phyloP scores from a whole-genome alignment of 2,888 invertebrate genomes.

The Pegoplata infirma region DNA sequence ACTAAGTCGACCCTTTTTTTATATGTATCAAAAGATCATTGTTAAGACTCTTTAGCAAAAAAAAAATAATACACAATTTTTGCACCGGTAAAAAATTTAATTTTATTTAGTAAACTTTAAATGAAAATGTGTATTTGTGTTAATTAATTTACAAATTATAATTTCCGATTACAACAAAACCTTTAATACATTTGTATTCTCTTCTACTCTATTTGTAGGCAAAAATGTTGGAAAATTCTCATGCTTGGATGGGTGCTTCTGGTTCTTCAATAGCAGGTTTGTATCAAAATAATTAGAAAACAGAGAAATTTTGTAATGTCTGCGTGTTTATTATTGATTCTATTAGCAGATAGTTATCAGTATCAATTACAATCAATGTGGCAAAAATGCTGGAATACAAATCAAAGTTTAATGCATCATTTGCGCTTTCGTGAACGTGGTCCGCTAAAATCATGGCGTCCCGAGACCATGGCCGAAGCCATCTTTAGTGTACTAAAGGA shows the following conservation, averaged over 20 bases:
- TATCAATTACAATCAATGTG: slow-evolving; percentile 96
- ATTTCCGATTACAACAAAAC: too few relatives aligned
- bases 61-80: too few relatives aligned
- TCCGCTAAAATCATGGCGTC: slow-evolving; percentile 94
- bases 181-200: too few relatives aligned
- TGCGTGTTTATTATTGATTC: slow-evolving; percentile 2
- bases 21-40: too few relatives aligned
- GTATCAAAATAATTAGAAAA: slow-evolving; percentile 70
- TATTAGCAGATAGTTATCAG: slow-evolving; percentile 91
- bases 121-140: too few relatives aligned
- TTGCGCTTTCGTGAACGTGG: slow-evolving; percentile 94
- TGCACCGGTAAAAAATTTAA: too few relatives aligned
- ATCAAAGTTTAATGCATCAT: slow-evolving; percentile 93
- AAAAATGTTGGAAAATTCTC: slow-evolving; percentile 93
- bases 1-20: too few relatives aligned
- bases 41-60: too few relatives aligned
- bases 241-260: slow-evolving; percentile 92
- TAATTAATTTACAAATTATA: too few relatives aligned
- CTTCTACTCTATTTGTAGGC: slow-evolving; percentile 89
- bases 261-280: slow-evolving; percentile 93
- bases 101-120: too few relatives aligned
- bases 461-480: slow-evolving; percentile 96
- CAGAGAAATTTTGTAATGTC: slow-evolving; percentile 2
- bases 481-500: slow-evolving; percentile 95
- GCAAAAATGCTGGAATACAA: slow-evolving; percentile 97